phyloP scores from a whole-genome alignment of 2,797 vertebrate genomes.

The Aphelocoma californica region DNA sequence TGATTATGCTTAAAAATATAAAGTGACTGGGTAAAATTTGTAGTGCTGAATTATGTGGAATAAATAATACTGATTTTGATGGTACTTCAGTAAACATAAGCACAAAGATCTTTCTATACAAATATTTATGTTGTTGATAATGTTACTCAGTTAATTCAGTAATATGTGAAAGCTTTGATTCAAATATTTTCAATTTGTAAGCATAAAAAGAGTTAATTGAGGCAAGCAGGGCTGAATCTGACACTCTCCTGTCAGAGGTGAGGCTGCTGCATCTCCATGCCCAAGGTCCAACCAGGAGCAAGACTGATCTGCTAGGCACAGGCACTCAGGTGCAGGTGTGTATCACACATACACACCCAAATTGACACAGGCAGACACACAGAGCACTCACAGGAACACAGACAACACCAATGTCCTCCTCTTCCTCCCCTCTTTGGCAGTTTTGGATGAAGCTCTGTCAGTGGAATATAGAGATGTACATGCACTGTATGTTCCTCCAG shows the following conservation, averaged over 20 bases:
- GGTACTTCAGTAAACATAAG: neutral
- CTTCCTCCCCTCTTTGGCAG: neutral
- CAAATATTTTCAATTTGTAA: neutral
- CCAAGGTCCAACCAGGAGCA: accelerated
- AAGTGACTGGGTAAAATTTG: neutral
- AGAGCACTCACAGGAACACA: neutral
- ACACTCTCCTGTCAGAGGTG: neutral
- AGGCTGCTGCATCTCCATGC: neutral
- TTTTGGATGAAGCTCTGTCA: neutral
- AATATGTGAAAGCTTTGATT: neutral
- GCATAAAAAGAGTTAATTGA: neutral
- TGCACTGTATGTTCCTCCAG: neutral
- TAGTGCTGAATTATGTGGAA: neutral
- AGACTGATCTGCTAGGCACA: neutral
- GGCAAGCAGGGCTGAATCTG: neutral
- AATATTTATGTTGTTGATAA: neutral
- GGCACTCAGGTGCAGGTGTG: no score
- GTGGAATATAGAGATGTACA: neutral
- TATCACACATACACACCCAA: accelerated
- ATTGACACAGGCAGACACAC: neutral
- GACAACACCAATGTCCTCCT: neutral
- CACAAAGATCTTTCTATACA: neutral
- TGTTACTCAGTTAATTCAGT: neutral
- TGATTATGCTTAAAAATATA: neutral
- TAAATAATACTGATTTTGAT: neutral